Evolutionary conservation across 1,140 invertebrate species (phyloP), one percentile per base, ranked within the genome.

Genomic region (Pseudomyrmex pallidus): DNA sequence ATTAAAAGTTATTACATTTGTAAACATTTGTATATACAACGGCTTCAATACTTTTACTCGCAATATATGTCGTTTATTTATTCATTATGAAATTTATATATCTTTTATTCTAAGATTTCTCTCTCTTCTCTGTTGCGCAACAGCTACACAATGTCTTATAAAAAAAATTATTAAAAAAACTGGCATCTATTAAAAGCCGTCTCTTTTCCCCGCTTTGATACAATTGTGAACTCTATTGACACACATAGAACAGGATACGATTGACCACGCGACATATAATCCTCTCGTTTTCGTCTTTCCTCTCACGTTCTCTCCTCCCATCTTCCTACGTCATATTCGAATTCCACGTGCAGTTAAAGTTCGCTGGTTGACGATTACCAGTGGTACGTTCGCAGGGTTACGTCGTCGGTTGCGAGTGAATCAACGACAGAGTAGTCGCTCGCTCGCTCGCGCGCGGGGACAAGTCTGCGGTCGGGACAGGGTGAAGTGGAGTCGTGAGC

Each of bases 321-420:
- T 52, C 76, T 61, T 35, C 52, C 82, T 20, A 54, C 35, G 48
- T 80, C 56, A 61, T 85, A 87, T 88, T 68, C 77, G 66, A 59
- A 89, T 80, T 68, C 87, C 73, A 82, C 68, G 66, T 86, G 85
- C 84, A 82, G 85, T 90, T 83, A 88, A 91, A 92, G 86, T 89
- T 90, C 82, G 74, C 84, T 85, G 83, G 85, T 92, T 88, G 88
- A 89, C 83, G 86, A 83, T 90, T 89, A 89, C 84, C 82, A 86
- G 82, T 46, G 46, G 82, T 35, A 35, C 82, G 87, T 85, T 83
- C 76, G 82, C 61, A 74, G 80, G 50, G 63, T 70, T 70, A 77
- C 76, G 86, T 87, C 78, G 87, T 63, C 57, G 88, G 63, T 87
- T 78, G 76, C 77, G 80, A 83, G 83, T 63, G 72, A 83, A 80